A percentile compares a stretch with the other conserved stretches of the same genome.
Evolutionary conservation across 2,888 invertebrate genomes (phyloP).

Genomic region (Apamea epomidion): DNA sequence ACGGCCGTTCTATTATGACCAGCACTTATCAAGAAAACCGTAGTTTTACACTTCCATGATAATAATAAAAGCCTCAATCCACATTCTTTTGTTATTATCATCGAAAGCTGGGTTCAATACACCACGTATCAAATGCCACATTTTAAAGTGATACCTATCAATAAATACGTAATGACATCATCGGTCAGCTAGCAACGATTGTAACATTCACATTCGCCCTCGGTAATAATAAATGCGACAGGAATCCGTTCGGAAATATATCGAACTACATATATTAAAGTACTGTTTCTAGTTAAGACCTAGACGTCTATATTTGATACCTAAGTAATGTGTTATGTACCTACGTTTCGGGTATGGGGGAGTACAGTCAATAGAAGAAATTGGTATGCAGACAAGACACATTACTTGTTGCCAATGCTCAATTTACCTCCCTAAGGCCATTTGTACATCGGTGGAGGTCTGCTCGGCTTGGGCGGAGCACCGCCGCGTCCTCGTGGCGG

Average conservation of each 20-base stretch:
- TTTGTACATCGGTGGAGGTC: no score
- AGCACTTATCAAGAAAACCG: not conserved
- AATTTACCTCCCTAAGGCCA: not conserved
- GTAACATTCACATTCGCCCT: conserved; percentile 17
- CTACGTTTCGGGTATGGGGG: not conserved
- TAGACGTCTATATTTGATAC: conserved; percentile 1
- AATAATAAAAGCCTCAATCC: no score
- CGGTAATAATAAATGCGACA: conserved; percentile 44
- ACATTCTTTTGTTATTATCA: not conserved
- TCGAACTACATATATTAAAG: conserved; percentile 8
- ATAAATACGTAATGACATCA: conserved; percentile 30
- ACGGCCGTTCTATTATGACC: not conserved
- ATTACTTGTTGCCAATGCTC: not conserved
- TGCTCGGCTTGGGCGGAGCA: no score
- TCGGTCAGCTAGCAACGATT: conserved; percentile 41
- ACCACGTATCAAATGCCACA: conserved; percentile 11
- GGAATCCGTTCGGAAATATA: conserved; percentile 1
- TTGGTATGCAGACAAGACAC: not conserved
- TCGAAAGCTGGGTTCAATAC: conserved; percentile 1
- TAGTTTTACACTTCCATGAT: not conserved
- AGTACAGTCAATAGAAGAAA: conserved; percentile 3
- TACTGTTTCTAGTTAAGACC: conserved; percentile 8
- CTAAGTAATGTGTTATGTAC: not conserved
- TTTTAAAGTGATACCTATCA: not conserved
- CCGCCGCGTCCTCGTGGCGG: no score